Evolutionary conservation across 2,113 vertebrate species (phyloP).

Genomic region (Amblyornis subalaris): DNA sequence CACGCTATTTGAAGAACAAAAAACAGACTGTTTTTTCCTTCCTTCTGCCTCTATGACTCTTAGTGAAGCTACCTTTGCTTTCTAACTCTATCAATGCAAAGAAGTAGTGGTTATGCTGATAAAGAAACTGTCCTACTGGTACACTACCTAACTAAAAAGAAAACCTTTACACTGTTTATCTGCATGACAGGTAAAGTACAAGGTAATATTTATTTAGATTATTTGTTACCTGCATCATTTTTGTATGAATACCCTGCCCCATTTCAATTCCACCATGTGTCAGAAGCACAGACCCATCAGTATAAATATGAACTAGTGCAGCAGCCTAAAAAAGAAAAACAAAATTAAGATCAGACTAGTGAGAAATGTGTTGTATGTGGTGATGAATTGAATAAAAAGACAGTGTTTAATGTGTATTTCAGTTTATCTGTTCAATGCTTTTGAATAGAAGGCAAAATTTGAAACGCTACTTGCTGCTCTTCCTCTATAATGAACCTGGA

Average conservation of each 20-base stretch:
- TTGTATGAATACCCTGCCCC: conserved; percentile 88
- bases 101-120: background rate
- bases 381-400: background rate
- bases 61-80: background rate
- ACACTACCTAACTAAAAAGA: background rate
- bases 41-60: background rate
- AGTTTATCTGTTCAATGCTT: background rate
- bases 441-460: background rate
- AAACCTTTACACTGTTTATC: background rate
- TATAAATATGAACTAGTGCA: conserved; percentile 85
- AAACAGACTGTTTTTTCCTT: background rate
- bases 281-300: conserved; percentile 84
- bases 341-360: background rate
- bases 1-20: background rate
- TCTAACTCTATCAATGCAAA: background rate
- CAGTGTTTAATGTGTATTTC: background rate
- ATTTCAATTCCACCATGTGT: conserved; percentile 82
- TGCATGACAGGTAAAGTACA: background rate
- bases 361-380: background rate
- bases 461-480: background rate
- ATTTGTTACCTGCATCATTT: conserved; percentile 79
- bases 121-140: background rate
- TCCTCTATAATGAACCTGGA: background rate
- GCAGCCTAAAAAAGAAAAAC: conserved; percentile 66
- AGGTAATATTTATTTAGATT: background rate